These are phyloP conservation scores for Morelia viridis DNA, from an alignment of 2,797 vertebrate genomes.

Conservation along the genomic window DNA sequence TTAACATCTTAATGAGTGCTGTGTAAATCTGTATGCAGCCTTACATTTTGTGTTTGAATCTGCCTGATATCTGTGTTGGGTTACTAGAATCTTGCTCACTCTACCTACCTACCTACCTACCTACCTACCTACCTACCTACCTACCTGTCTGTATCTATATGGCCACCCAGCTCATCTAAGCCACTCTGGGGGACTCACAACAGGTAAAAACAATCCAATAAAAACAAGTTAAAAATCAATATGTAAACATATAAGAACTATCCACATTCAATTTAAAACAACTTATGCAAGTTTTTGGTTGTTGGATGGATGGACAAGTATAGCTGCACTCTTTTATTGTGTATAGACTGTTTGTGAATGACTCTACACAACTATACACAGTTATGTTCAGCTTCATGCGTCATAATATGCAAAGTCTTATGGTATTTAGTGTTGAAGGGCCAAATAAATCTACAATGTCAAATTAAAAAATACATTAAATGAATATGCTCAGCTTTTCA, in stretches of 20 bases:
- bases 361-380: not conserved
- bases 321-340: not conserved
- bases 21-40: not conserved
- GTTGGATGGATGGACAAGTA: not conserved
- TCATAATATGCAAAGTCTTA: not conserved
- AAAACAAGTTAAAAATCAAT: not conserved
- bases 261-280: not conserved
- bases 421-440: not conserved
- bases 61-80: not conserved
- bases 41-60: not conserved
- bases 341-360: not conserved
- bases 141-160: not conserved
- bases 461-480: not conserved
- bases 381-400: not conserved
- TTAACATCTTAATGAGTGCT: not conserved
- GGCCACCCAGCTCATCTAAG: not conserved
- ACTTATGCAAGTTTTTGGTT: not conserved
- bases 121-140: too few relatives aligned
- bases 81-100: not conserved
- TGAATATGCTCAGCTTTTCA: not conserved
- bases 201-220: not conserved
- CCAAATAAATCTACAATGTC: too few relatives aligned
- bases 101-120: too few relatives aligned
- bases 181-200: not conserved
- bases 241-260: not conserved